These are phyloP conservation scores for Gopherus evgoodei DNA, from an alignment of 2,113 vertebrate species.

Conservation along the genomic window DNA sequence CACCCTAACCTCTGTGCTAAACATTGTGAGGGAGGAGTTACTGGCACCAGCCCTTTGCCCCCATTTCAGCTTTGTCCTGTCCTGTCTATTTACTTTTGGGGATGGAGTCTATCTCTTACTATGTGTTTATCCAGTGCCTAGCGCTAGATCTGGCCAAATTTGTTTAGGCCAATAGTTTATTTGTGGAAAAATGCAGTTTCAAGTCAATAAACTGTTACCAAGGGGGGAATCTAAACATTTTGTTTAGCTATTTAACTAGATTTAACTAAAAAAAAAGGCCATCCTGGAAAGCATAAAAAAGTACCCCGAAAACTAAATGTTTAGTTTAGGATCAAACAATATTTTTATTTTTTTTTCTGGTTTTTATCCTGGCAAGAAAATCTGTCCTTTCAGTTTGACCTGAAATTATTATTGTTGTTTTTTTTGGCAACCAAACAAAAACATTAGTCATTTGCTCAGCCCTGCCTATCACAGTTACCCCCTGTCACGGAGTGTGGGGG, in stretches of 20 bases:
- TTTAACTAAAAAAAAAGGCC: too few species aligned
- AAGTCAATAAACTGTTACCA: too few species aligned
- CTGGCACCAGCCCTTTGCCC: neutral
- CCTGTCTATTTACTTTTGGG: neutral
- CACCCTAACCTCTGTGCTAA: too few species aligned
- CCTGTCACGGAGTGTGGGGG: too few species aligned
- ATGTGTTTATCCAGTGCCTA: fast-evolving
- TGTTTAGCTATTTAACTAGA: too few species aligned
- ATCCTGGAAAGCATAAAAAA: too few species aligned
- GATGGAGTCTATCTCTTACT: neutral
- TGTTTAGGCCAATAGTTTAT: too few species aligned
- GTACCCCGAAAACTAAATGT: neutral
- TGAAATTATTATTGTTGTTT: neutral
- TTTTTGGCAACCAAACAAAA: neutral
- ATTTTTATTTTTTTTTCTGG: neutral
- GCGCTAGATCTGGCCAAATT: neutral
- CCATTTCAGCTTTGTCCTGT: neutral
- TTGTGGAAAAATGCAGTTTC: too few species aligned
- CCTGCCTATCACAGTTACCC: neutral
- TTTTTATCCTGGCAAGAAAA: neutral
- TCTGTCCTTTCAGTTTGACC: neutral
- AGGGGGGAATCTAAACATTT: too few species aligned
- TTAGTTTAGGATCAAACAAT: neutral
- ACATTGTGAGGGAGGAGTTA: too few species aligned
- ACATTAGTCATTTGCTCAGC: neutral